Evolutionary conservation across 2,113 vertebrate species (phyloP).

Genomic region (Ammospiza caudacuta): DNA sequence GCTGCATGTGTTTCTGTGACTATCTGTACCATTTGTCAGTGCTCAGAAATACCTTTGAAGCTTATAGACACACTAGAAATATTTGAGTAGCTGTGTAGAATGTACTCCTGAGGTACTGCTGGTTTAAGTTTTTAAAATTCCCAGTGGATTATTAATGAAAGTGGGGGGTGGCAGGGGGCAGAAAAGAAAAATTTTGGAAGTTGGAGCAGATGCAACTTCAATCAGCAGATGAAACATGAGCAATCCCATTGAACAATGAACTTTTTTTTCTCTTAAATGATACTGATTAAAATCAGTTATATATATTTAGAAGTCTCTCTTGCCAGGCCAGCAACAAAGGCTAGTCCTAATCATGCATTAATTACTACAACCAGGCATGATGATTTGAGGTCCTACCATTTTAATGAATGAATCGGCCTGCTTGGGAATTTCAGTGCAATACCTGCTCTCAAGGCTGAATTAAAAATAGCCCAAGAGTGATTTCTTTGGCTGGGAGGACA

Average conservation of each 20-base stretch:
- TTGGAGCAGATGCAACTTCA: neutral
- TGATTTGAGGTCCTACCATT: neutral
- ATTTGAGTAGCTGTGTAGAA: neutral
- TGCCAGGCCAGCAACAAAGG: neutral
- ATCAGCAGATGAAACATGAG: neutral
- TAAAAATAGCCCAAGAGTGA: neutral
- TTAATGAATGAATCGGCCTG: neutral
- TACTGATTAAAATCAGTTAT: neutral
- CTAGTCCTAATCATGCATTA: neutral
- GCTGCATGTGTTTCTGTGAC: neutral
- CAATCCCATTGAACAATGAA: neutral
- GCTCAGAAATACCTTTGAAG: neutral
- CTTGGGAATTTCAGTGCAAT: neutral
- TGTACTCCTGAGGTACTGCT: neutral
- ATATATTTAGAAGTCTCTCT: neutral
- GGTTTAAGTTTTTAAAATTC: neutral
- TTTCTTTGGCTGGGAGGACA: neutral
- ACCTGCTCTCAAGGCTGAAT: neutral
- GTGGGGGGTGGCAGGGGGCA: fast-evolving
- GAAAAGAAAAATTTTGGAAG: neutral
- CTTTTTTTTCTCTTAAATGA: neutral
- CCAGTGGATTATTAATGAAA: neutral
- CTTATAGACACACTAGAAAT: neutral
- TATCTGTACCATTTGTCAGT: neutral
- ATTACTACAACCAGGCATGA: neutral